Conservation (phyloP, 2,888 invertebrate species). For the Pristionchus exspectatus region DNA sequence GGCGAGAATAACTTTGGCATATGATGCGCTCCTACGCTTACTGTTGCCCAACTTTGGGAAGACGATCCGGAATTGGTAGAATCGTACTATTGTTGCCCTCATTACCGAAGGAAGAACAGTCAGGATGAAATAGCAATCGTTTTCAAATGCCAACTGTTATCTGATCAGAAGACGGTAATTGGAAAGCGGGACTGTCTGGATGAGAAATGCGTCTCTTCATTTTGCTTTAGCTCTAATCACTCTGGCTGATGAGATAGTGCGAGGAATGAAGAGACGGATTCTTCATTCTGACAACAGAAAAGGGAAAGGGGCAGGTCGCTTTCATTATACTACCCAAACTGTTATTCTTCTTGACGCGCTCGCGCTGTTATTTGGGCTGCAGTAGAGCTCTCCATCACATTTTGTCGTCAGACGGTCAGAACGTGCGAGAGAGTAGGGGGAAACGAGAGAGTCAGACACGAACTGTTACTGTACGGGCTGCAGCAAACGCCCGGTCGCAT, state of each 20-base stretch:
- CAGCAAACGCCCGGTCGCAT: not conserved
- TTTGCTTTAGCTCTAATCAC: too few relatives aligned
- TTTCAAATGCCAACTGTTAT: not conserved
- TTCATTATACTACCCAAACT: not conserved
- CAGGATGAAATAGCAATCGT: not conserved
- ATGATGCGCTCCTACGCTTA: too few relatives aligned
- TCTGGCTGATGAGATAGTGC: too few relatives aligned
- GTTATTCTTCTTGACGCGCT: not conserved
- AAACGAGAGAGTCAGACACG: not conserved
- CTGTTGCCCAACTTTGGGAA: too few relatives aligned
- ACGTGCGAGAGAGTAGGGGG: not conserved
- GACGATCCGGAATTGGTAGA: too few relatives aligned
- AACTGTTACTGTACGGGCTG: too few relatives aligned
- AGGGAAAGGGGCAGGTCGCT: not conserved
- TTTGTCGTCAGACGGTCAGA: not conserved
- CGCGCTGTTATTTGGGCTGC: not conserved
- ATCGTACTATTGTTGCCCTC: too few relatives aligned
- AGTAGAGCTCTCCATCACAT: not conserved
- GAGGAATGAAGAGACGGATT: too few relatives aligned
- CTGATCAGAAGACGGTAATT: not conserved
- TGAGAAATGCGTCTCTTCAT: too few relatives aligned
- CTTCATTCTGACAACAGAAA: too few relatives aligned
- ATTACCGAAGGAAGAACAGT: not conserved
- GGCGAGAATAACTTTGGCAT: too few relatives aligned
- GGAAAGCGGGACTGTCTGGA: too few relatives aligned